phyloP scores from a whole-genome alignment of 2,797 vertebrate species.

The Neomorphus geoffroyi region DNA sequence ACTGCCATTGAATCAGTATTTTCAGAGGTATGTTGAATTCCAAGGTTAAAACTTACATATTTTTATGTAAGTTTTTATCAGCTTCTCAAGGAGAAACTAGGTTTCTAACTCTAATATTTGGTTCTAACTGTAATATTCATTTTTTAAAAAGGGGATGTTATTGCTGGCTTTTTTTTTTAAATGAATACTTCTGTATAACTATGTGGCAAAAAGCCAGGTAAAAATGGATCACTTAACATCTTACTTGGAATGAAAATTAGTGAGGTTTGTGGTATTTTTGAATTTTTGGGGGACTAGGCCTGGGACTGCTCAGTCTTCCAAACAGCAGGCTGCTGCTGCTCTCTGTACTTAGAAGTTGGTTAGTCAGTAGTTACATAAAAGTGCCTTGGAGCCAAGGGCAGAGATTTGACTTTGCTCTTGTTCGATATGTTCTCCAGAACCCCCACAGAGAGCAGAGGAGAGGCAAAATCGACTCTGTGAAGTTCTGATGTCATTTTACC shows the following conservation, averaged over 20 bases:
- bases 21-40: not conserved
- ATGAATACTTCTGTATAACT: not conserved
- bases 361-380: not conserved
- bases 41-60: not conserved
- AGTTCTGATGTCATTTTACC: constrained; percentile 52
- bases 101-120: not conserved
- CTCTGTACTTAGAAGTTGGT: not conserved
- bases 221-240: not conserved
- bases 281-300: not conserved
- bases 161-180: not conserved
- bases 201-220: not conserved
- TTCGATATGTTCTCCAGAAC: not conserved
- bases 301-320: not conserved
- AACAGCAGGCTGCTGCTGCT: not conserved
- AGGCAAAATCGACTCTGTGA: not conserved
- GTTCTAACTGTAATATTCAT: not conserved
- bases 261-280: not conserved
- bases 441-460: not conserved
- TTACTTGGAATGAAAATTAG: not conserved
- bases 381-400: not conserved
- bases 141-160: not conserved
- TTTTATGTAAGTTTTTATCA: too few relatives aligned
- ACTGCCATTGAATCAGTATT: constrained; percentile 32
- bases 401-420: constrained; percentile 31
- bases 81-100: not conserved